These are phyloP conservation scores for Drosophila rhopaloa DNA, from an alignment of 1,140 invertebrate genomes.

Conservation along the genomic window DNA sequence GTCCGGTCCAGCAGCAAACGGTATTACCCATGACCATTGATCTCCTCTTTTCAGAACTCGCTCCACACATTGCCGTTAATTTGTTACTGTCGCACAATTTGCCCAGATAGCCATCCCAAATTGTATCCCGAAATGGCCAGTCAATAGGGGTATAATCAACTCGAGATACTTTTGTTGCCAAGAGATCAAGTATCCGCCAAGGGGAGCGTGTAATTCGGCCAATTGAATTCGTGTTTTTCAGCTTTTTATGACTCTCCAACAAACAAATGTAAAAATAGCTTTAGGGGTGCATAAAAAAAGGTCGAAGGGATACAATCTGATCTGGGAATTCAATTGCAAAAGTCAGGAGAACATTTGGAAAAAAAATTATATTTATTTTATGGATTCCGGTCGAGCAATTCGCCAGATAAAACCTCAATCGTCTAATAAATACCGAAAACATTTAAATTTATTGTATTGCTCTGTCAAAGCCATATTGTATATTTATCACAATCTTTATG, in stretches of 20 bases:
- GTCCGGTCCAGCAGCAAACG: constrained; percentile 36
- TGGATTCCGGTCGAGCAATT: neutral
- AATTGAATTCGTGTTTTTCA: constrained; percentile 63
- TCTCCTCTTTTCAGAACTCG: constrained; percentile 36
- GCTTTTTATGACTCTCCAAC: constrained; percentile 31
- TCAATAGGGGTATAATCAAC: constrained; percentile 66
- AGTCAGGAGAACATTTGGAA: constrained; percentile 9
- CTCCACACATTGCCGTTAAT: constrained; percentile 60
- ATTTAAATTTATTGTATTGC: no score
- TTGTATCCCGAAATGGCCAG: constrained; percentile 23
- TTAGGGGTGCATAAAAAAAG: constrained; percentile 10
- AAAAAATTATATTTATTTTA: constrained; percentile 12
- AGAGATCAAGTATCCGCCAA: constrained; percentile 32
- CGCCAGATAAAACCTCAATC: no score
- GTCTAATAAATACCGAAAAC: no score
- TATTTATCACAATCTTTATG: no score
- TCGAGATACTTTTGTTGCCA: constrained; percentile 35
- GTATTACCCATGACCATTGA: constrained; percentile 40
- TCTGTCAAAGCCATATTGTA: no score
- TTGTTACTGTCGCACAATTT: constrained; percentile 77
- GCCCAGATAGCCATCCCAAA: constrained; percentile 42
- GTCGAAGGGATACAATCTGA: constrained; percentile 35
- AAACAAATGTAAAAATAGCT: constrained; percentile 4
- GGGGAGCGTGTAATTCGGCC: constrained; percentile 42
- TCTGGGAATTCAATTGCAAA: constrained; percentile 29